Percentiles rank a stretch among this genome's conserved stretches.
Conservation (phyloP, 2,113 vertebrate species). For the Vimba vimba region DNA sequence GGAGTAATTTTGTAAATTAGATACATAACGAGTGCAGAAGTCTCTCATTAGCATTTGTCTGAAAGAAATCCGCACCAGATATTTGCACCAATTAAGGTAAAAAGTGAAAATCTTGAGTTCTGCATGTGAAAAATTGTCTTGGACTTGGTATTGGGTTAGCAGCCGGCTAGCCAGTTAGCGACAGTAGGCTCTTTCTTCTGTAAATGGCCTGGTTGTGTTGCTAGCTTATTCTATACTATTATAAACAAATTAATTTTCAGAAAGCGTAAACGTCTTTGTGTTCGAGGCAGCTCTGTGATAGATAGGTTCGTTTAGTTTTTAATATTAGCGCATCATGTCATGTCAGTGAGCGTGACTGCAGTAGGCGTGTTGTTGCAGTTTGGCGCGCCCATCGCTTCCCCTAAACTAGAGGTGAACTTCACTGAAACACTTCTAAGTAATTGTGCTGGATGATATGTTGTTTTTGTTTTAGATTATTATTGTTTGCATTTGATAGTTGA, state of each 20-base stretch:
- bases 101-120: neutral
- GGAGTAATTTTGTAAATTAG: constrained; percentile 14
- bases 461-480: too few relatives aligned
- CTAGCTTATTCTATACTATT: neutral
- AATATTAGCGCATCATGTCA: constrained; percentile 30
- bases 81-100: constrained; percentile 14
- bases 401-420: constrained; percentile 39
- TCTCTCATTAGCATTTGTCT: neutral
- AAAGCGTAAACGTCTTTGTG: neutral
- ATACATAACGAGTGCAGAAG: too few relatives aligned
- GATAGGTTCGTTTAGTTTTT: neutral
- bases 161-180: constrained; percentile 35
- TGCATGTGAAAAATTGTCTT: neutral
- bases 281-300: neutral
- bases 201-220: neutral
- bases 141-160: neutral
- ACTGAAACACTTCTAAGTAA: neutral
- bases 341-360: constrained; percentile 42
- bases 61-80: neutral
- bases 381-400: constrained; percentile 46
- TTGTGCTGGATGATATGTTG: neutral
- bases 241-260: neutral
- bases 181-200: constrained; percentile 18
- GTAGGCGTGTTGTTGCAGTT: constrained; percentile 46
- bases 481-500: neutral